Conservation (phyloP, 1,140 invertebrate genomes). For the Delia radicum region DNA sequence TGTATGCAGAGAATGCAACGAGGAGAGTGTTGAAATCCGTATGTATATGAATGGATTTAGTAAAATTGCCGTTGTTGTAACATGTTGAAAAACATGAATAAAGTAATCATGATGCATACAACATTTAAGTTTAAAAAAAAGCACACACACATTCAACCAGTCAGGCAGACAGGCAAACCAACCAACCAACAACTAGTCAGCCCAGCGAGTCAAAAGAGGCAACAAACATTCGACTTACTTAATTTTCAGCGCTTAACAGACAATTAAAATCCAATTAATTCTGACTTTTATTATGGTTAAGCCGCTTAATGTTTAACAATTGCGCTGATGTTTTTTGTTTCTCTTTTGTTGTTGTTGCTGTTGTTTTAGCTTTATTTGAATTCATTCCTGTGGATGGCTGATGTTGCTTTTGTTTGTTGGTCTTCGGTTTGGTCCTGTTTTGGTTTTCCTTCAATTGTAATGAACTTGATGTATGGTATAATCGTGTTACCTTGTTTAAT, state of each 20-base stretch:
- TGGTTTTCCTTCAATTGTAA: background rate
- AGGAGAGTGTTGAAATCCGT: background rate
- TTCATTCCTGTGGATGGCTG: constrained; percentile 17
- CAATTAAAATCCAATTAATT: constrained; percentile 35
- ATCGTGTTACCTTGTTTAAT: background rate
- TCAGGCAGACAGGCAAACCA: background rate
- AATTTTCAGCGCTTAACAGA: constrained; percentile 32
- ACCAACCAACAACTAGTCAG: background rate
- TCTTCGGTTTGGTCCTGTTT: background rate
- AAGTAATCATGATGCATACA: background rate
- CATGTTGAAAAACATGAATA: constrained; percentile 1
- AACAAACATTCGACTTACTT: constrained; percentile 18
- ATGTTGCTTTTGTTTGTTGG: background rate
- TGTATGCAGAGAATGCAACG: background rate
- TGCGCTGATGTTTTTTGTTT: background rate
- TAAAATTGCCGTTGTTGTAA: background rate
- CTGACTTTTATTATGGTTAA: constrained; percentile 33
- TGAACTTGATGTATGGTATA: background rate
- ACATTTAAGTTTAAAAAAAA: background rate
- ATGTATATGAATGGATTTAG: background rate
- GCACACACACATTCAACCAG: background rate
- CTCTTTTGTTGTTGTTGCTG: background rate
- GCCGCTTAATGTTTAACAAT: constrained; percentile 25
- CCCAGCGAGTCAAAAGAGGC: background rate
- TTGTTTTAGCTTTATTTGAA: constrained; percentile 6